phyloP scores from a whole-genome alignment of 2,888 invertebrate species.

The Drosophila leonis region DNA sequence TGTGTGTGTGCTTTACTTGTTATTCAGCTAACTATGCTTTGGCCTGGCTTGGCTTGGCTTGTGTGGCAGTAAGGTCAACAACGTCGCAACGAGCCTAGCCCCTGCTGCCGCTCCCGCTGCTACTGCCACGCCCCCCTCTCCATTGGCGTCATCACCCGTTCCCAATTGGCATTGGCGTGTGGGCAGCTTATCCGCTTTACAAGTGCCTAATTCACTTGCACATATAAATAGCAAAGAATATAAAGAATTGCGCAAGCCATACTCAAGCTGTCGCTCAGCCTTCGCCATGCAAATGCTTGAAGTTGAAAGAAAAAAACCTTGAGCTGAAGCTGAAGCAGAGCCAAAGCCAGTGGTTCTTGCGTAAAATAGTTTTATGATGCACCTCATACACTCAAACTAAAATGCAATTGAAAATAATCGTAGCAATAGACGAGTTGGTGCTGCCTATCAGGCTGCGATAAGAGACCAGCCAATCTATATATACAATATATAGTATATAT shows the following conservation, averaged over 20 bases:
- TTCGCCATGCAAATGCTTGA: slow-evolving; percentile 18
- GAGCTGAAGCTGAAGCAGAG: neutral
- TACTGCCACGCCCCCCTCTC: slow-evolving; percentile 25
- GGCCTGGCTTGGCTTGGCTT: slow-evolving; percentile 35
- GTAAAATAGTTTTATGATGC: slow-evolving; percentile 21
- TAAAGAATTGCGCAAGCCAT: slow-evolving; percentile 2
- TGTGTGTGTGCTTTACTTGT: slow-evolving; percentile 31
- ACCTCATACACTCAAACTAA: neutral
- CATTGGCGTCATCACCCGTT: slow-evolving; percentile 35
- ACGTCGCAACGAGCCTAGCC: slow-evolving; percentile 38
- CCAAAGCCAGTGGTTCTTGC: too few species aligned
- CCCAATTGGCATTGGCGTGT: slow-evolving; percentile 51
- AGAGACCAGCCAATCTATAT: slow-evolving; percentile 27
- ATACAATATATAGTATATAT: neutral
- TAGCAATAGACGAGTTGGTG: neutral
- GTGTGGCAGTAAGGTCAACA: slow-evolving; percentile 66
- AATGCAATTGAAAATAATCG: slow-evolving; percentile 17
- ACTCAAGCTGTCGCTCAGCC: slow-evolving; percentile 2
- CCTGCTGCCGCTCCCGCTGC: slow-evolving; percentile 15
- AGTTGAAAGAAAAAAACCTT: neutral
- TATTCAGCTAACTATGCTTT: slow-evolving; percentile 40
- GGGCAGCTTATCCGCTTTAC: slow-evolving; percentile 74
- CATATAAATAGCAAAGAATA: slow-evolving; percentile 36
- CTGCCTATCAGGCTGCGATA: slow-evolving; percentile 33
- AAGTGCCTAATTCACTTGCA: slow-evolving; percentile 72